Evolutionary conservation across 2,797 vertebrate species (phyloP).

Genomic region (Tapera naevia): DNA sequence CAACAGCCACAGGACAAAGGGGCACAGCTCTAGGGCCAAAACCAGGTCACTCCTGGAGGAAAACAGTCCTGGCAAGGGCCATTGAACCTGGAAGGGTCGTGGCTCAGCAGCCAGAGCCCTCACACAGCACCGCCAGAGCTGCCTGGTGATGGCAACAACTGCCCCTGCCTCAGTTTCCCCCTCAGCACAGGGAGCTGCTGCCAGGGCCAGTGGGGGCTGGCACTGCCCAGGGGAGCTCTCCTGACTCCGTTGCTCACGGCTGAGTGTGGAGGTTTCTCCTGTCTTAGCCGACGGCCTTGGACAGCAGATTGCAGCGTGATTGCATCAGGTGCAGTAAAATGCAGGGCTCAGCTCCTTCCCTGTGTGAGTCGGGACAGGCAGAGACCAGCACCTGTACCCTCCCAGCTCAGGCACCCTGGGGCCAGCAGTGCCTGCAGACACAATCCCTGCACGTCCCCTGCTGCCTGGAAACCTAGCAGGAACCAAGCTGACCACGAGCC

Average conservation of each 20-base stretch:
- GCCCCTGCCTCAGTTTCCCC: background rate
- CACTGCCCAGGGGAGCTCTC: background rate
- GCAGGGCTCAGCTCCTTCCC: background rate
- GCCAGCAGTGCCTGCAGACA: fast-evolving
- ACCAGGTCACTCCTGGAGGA: background rate
- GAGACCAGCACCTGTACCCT: background rate
- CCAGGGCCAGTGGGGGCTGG: background rate
- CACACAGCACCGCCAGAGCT: fast-evolving
- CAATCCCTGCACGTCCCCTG: background rate
- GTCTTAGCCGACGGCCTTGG: background rate
- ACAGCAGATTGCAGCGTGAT: fast-evolving
- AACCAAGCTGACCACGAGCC: background rate
- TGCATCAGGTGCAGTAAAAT: conserved; percentile 47
- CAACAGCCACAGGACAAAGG: fast-evolving
- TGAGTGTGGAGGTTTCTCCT: fast-evolving
- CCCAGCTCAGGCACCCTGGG: fast-evolving
- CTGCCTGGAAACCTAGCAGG: background rate
- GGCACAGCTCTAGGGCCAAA: background rate
- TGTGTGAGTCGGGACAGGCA: fast-evolving
- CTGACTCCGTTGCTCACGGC: background rate
- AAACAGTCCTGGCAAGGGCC: background rate
- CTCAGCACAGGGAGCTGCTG: background rate
- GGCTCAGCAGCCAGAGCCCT: background rate
- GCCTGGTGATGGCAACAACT: background rate
- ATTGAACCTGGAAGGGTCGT: background rate